These are phyloP conservation scores for Deilephila elpenor DNA, from an alignment of 2,888 invertebrate genomes.

Conservation along the genomic window DNA sequence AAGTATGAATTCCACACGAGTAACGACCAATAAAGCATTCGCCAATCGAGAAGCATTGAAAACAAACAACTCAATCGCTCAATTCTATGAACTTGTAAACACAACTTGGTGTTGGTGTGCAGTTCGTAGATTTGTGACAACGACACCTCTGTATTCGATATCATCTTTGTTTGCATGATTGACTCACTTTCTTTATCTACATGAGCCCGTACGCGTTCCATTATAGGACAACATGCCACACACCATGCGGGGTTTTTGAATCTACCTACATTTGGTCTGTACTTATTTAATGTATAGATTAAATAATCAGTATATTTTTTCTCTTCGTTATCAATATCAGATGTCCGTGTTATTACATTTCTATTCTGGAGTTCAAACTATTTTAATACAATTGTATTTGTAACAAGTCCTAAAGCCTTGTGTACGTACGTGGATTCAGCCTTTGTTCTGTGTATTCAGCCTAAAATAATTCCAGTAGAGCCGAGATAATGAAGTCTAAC, in stretches of 20 bases:
- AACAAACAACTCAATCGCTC: background rate
- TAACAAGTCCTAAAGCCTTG: too few relatives aligned
- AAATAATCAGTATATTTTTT: too few relatives aligned
- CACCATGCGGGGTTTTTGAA: background rate
- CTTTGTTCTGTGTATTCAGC: too few relatives aligned
- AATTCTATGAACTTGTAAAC: constrained; percentile 11
- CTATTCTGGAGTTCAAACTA: too few relatives aligned
- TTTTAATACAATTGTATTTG: too few relatives aligned
- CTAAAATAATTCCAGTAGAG: too few relatives aligned
- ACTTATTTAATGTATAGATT: too few relatives aligned
- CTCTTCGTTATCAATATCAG: too few relatives aligned
- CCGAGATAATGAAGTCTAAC: too few relatives aligned
- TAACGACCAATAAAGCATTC: background rate
- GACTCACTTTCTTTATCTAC: background rate
- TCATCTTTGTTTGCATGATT: background rate
- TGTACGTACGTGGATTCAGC: too few relatives aligned
- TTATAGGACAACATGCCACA: background rate
- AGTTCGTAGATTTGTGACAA: constrained; percentile 9
- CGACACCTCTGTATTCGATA: constrained; percentile 8
- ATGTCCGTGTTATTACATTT: too few relatives aligned
- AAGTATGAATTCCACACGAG: background rate
- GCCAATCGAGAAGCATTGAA: constrained; percentile 8
- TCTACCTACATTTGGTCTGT: too few relatives aligned
- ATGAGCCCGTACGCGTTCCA: background rate
- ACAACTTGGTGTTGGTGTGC: background rate